Base-by-base conservation (phyloP, 2,797 vertebrate genomes). In the Hemibagrus guttatus region DNA sequence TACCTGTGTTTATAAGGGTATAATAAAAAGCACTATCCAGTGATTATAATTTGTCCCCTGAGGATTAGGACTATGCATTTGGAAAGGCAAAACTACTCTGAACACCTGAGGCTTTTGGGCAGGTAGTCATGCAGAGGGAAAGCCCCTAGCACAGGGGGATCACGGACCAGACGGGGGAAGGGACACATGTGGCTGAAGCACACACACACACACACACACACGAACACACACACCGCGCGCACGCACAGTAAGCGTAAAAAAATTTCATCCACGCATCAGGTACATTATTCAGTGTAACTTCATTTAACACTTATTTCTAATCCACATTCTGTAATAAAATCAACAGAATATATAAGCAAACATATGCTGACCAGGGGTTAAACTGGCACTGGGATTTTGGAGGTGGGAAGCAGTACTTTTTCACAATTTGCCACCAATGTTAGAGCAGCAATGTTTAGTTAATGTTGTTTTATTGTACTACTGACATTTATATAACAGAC, bases 141-240 rank as follows among this genome's bases (percentile, higher is more conserved):
- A 42, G 23, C 11, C 75, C 31, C 23, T 56, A 69, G 28, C 28
- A 61, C 17, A 68, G 4, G 79, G 59, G 84, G 84, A 85, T 83
- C 59, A 75, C 16, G 3, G 59, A 76, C 35, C 8, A 66, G 74
- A 46, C 52, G 68, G 68, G 72, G 76, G 64, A 49, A n/a, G 79
- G 72, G 39, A 68, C 49, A 72, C 75, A 78, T 59, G 26, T 81
- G 71, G 59, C 26, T 28, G 12, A 17, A 49, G 42, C 80, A 64
- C 80, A 71, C 19, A n/a, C 91, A 92, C 80, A 64, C 80, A 71
- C 19, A n/a, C 91, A 92, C 81, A 86, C 80, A 63, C 80, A 87
- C 19, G 26, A 91, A 93, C 90, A 49, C 69, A 66, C 78, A 61
- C 71, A 74, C 64, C 31, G 3, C 26, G 16, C 4, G 58, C 54